Conservation (phyloP, 64 coral and sea anemone species). For the Hydrozoanthus tunicans region DNA sequence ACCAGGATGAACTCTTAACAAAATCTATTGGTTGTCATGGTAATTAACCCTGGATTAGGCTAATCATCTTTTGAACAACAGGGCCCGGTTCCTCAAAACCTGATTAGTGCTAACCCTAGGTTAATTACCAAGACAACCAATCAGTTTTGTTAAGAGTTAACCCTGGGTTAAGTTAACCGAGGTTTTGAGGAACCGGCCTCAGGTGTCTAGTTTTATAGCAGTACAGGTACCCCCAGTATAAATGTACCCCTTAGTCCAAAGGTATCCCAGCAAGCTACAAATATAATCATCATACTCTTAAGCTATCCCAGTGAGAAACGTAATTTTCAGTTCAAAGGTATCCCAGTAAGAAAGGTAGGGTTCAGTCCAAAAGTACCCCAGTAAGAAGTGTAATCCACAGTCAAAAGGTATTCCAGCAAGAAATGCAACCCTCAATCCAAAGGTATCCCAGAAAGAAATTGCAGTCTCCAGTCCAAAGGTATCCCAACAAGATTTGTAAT, state of each 20-base stretch:
- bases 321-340: neutral
- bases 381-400: neutral
- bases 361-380: neutral
- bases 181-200: neutral
- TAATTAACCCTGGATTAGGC: too few species aligned
- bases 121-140: too few species aligned
- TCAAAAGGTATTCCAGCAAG: neutral
- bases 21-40: too few species aligned
- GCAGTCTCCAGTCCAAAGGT: neutral
- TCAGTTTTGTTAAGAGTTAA: too few species aligned
- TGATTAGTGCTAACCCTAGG: too few species aligned
- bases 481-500: neutral
- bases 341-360: neutral
- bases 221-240: neutral
- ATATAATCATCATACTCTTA: neutral
- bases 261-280: neutral
- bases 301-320: neutral
- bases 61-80: too few species aligned
- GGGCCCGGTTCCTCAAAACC: too few species aligned
- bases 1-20: too few species aligned
- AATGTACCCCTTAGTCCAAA: neutral
- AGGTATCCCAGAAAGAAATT: neutral
- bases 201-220: neutral
- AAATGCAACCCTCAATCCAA: neutral
- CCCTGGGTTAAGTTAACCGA: too few species aligned